Evolutionary conservation across 1,140 invertebrate genomes (phyloP), one percentile per base, ranked within the genome.

Genomic region (Ceratoteleas bidentatus): DNA sequence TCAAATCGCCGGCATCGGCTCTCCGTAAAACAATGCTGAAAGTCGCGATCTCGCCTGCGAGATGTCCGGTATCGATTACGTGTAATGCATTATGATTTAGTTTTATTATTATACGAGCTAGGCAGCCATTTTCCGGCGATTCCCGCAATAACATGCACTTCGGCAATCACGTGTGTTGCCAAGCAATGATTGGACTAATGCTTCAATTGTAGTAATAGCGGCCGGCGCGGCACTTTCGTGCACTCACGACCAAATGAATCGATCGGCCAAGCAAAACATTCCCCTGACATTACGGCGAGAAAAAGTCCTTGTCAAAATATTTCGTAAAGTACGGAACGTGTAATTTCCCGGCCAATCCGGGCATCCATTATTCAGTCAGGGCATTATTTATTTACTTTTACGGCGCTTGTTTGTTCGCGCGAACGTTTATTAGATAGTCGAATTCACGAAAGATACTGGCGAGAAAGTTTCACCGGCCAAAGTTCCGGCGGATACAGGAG

Each of bases 151-250:
- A 75, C 57, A 50, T 75, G 57, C 72, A 81, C 70, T 66, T 70
- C 45, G 52, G 58, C 64, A 80, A 68, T 75, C 64, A 81, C 58
- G 77, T 74, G 56, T 73, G 77, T 74, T 81, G 69, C 66, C 78
- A 70, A 81, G 58, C 78, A 81, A 75, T 75, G 72, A 69, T 81
- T 81, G 65, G 52, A 53, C 70, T 81, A 81, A 81, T 81, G 78
- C 72, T 81, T 65, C 72, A 75, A 81, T 81, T 75, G 70, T 70
- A 81, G 78, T 81, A 81, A 81, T 81, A 81, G 78, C 65, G 16
- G 58, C 58, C 64, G 60, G 69, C 74, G 64, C 78, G 57, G 64
- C 70, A 81, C 70, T 81, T 81, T 75, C 70, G 70, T 75, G 78
- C 65, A 74, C 78, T 81, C 78, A 64, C 70, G 57, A 75, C 69